Evolutionary conservation across 2,888 invertebrate genomes (phyloP), one percentile per base, ranked within the genome.

Genomic region (Drosophila kambysellisi): DNA sequence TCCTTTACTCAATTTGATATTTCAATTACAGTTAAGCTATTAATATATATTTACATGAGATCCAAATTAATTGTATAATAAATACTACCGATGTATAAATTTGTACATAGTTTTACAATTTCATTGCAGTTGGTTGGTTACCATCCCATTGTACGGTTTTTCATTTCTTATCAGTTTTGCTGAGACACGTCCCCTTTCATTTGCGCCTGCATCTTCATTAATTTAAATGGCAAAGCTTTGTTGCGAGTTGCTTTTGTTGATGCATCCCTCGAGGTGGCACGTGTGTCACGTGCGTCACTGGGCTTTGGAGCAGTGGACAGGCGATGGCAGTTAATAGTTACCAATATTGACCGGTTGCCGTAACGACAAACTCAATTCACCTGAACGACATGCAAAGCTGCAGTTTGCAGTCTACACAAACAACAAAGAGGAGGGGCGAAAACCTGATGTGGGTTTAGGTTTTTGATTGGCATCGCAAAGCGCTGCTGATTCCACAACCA

Each of bases 371-470:
- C 39, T 25, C 41, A 43, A 58, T 73, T 80, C 63, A 56, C 54
- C 72, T 35, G 56, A 43, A 46, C 72, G 64, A 76, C 83, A 78
- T 72, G 73, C 67, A 75, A 74, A 74, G 62, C 72, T 67, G 61
- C 71, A 82, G 66, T 62, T 79, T 67, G 57, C 64, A 50, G 48
- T 61, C 70, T 54, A 68, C 59, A 60, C 35, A 37, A 33, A 30
- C 41, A 52, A 39, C 35, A 65, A 57, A 68, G 11, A 15, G 11
- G 8, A 43, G 32, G 0, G 2, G 20, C 11, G 32, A 54, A 35
- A 62, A 60, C 43, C 53, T 25, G 35, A 41, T 53, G 59, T n/a
- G 39, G 48, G 58, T 11, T 51, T 52, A 54, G 64, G 46, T 37
- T 69, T 65, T 46, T 54, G 59, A 66, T 69, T 72, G 73, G 65